A percentile compares a stretch with the other conserved stretches of the same genome.
phyloP scores from a whole-genome alignment of 2,113 vertebrate species.

The Sorex araneus region DNA sequence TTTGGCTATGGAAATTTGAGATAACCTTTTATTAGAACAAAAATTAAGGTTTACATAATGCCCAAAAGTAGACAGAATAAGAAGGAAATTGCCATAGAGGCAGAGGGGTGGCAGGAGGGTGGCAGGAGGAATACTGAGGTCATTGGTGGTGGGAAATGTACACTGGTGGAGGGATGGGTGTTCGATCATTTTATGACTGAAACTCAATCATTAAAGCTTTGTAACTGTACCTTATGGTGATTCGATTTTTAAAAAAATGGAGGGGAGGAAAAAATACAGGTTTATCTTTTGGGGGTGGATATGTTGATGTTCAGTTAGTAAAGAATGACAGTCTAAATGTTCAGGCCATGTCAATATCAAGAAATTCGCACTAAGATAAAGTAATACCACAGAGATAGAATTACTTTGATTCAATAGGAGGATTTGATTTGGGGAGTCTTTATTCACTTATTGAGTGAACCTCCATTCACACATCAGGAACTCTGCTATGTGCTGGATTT shows the following conservation, averaged over 20 bases:
- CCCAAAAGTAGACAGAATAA: no score
- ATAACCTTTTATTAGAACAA: neutral
- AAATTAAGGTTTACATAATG: neutral
- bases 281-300: neutral
- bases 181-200: no score
- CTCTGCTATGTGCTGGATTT: neutral
- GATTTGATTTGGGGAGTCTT: neutral
- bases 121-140: no score
- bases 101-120: no score
- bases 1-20: slow-evolving; percentile 3
- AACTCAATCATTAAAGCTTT: no score
- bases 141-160: no score
- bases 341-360: neutral
- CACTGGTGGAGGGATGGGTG: no score
- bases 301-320: neutral
- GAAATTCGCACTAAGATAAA: neutral
- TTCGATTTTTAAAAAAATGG: no score
- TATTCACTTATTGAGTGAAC: neutral
- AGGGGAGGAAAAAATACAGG: no score
- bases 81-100: no score
- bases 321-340: neutral
- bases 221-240: no score
- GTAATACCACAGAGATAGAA: neutral
- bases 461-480: neutral
- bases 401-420: neutral